A percentile compares a stretch with the other conserved stretches of the same genome.
phyloP scores from a whole-genome alignment of 2,888 invertebrate genomes.

The Anthrax anthrax region DNA sequence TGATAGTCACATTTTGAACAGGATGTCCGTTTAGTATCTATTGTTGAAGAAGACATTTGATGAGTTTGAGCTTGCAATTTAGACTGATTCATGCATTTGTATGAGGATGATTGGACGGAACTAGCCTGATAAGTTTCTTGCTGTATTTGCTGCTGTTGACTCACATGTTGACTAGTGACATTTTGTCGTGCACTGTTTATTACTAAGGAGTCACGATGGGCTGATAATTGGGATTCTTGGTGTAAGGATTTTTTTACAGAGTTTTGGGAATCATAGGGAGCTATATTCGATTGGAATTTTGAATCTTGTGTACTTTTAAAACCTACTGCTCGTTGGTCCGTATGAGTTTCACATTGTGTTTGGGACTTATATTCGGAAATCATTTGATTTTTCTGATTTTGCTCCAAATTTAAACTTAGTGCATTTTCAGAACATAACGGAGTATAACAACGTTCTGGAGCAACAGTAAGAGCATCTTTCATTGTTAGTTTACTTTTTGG shows the following conservation, averaged over 20 bases:
- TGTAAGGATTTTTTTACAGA: conserved; percentile 12
- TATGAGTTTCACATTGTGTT: not conserved
- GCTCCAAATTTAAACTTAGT: conserved; percentile 6
- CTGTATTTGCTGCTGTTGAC: conserved; percentile 20
- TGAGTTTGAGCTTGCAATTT: not conserved
- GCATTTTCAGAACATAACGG: conserved; percentile 40
- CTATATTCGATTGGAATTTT: conserved; percentile 28
- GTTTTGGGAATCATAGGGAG: conserved; percentile 20
- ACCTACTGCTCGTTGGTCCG: conserved; percentile 23
- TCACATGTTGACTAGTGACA: not conserved
- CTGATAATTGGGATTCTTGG: not conserved
- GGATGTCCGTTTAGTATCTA: conserved; percentile 3
- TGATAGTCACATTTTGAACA: conserved; percentile 9
- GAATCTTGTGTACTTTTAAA: conserved; percentile 23
- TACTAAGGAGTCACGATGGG: not conserved
- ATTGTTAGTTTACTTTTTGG: conserved; percentile 39
- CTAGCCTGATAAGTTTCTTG: conserved; percentile 19
- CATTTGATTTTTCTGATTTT: conserved; percentile 23
- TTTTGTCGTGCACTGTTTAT: not conserved
- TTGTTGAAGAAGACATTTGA: not conserved
- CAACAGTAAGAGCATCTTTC: conserved; percentile 45
- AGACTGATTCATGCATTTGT: conserved; percentile 7
- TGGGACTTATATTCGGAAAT: not conserved
- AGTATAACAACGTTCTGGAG: conserved; percentile 46
- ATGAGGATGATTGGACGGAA: conserved; percentile 15